phyloP scores from a whole-genome alignment of 2,113 vertebrate species.

The Crotalus viridis region DNA sequence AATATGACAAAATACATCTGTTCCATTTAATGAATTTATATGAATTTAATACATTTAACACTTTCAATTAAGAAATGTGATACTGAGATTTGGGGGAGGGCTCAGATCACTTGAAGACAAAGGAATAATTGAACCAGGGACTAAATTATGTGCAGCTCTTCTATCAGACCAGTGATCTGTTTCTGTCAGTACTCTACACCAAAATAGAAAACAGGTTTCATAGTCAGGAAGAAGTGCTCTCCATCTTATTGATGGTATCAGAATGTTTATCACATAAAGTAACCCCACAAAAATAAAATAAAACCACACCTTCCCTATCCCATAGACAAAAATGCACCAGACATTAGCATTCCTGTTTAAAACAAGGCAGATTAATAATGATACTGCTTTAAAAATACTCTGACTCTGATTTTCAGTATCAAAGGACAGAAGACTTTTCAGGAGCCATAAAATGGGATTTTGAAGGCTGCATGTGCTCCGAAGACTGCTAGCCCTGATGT shows the following conservation, averaged over 20 bases:
- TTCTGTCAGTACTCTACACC: neutral
- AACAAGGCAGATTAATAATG: neutral
- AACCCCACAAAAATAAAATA: neutral
- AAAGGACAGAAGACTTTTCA: neutral
- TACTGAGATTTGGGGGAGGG: neutral
- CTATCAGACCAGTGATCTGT: neutral
- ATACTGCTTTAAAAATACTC: neutral
- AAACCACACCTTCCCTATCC: neutral
- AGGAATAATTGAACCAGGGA: neutral
- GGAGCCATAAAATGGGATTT: neutral
- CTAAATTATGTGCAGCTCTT: neutral
- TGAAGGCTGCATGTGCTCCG: neutral
- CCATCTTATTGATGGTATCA: neutral
- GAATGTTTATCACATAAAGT: neutral
- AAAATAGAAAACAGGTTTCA: neutral
- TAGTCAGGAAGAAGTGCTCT: neutral
- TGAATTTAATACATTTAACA: neutral
- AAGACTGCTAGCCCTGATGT: neutral
- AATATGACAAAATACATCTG: neutral
- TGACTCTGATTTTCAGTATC: neutral
- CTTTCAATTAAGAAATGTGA: neutral
- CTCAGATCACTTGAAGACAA: neutral
- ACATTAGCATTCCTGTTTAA: neutral
- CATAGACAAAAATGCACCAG: neutral
- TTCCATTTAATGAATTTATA: neutral